Conservation (phyloP, 2,113 vertebrate species). For the Dasypus novemcinctus region DNA sequence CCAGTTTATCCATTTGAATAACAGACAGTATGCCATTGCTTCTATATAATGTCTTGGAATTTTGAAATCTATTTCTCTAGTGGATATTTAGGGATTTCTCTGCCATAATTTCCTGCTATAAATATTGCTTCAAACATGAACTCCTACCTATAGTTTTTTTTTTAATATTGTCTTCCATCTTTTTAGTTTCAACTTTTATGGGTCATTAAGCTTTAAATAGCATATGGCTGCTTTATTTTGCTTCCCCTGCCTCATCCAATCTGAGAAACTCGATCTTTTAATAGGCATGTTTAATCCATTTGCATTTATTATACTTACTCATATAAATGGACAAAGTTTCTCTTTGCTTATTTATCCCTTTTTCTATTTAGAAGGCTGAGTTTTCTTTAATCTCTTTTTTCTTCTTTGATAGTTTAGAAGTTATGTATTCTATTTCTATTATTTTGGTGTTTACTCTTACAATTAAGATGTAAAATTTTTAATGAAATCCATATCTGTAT, state of each 20-base stretch:
- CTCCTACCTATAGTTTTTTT: neutral
- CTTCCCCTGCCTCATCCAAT: neutral
- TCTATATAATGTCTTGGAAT: neutral
- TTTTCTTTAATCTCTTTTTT: constrained; percentile 31
- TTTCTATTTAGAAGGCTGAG: neutral
- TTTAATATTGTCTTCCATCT: neutral
- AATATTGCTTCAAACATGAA: neutral
- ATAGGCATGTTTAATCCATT: neutral
- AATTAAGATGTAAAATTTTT: neutral
- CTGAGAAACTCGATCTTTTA: constrained; percentile 16
- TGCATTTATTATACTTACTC: neutral
- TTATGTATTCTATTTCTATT: constrained; percentile 5
- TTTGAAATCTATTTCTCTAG: constrained; percentile 13
- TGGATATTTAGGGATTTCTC: neutral
- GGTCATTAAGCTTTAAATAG: neutral
- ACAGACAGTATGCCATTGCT: neutral
- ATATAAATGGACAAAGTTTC: neutral
- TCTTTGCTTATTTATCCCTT: neutral
- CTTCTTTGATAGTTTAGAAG: neutral
- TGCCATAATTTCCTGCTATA: neutral
- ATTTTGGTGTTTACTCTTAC: neutral
- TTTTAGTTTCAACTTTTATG: neutral
- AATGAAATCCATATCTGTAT: neutral
- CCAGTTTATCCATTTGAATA: neutral
- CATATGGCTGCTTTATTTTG: neutral